Base-by-base conservation (phyloP, 2,113 vertebrate species). In the Nansenia antarctica region DNA sequence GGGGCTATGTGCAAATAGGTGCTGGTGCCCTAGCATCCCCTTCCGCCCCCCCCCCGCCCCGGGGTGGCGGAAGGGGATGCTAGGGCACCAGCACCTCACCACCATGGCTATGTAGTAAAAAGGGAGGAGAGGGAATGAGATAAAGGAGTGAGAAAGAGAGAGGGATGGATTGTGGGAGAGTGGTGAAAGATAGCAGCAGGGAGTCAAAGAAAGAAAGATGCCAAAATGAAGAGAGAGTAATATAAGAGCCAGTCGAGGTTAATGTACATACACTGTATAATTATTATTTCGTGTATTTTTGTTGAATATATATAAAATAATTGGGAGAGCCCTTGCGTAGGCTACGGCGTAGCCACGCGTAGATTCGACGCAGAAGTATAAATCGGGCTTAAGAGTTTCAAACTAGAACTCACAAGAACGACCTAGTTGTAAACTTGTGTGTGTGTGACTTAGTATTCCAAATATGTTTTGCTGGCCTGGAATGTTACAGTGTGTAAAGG, bases 21-120 rank as follows among this genome's bases (percentile, higher is more conserved):
- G 94, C 82, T 97, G 95, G 73, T 96, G 95, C 59, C 94, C 94
- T 32, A 95, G 73, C 57, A 95, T 87, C 35, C 95, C 94, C 75
- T 96, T 96, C 30, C 95, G 92, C 6, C 93, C 92, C 0, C 62
- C 88, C 0, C 91, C 92, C 0, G 77, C 84, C 3, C 93, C 94
- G 0, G 88, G 62, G 0, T 92, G 93, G 6, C 92, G 95, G 30
- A 96, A 96, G 75, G 94, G 95, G 35, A 87, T 95, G 57, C 73
- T 95, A 32, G 94, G 94, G 59, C 95, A 96, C 73, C 95, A 97
- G 82, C 94, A 96, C 85, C 92, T 96, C 70, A 96, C 95, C 65
- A 96, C 94, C 81, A 96, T 97, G 95, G 95, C 95, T 49, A 94
- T 96, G 87, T 95, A 86, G 76, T n/a, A n/a, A n/a, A n/a, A n/a